phyloP scores from a whole-genome alignment of 2,888 invertebrate genomes.

The Gerris lacustris region DNA sequence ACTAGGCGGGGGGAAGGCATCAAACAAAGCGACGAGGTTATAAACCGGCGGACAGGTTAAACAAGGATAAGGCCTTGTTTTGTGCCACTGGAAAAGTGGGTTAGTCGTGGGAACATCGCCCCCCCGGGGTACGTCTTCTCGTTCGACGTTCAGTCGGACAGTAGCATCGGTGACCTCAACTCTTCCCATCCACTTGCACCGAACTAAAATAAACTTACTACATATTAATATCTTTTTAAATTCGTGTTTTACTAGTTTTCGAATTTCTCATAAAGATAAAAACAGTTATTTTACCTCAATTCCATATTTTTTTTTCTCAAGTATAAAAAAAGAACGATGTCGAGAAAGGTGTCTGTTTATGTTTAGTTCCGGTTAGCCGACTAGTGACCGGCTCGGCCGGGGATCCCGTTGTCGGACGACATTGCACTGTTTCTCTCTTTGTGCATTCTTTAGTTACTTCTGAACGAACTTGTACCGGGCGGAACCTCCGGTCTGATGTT shows the following conservation, averaged over 20 bases:
- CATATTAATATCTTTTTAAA: not conserved
- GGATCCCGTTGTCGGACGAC: not conserved
- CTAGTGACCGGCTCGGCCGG: not conserved
- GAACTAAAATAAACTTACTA: too few relatives aligned
- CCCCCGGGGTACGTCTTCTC: not conserved
- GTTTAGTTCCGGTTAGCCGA: constrained; percentile 7
- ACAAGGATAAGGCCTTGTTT: not conserved
- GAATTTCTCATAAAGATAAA: not conserved
- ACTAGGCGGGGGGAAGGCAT: not conserved
- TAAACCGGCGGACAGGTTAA: not conserved
- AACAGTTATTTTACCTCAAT: not conserved
- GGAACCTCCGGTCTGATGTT: too few relatives aligned
- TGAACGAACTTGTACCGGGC: too few relatives aligned
- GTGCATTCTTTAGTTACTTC: too few relatives aligned
- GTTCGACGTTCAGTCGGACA: not conserved
- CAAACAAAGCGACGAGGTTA: not conserved
- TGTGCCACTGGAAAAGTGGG: not conserved
- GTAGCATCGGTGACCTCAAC: not conserved
- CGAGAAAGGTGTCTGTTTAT: not conserved
- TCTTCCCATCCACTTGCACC: too few relatives aligned
- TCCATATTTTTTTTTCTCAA: not conserved
- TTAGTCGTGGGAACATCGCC: not conserved
- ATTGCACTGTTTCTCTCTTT: too few relatives aligned
- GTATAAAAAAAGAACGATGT: not conserved
- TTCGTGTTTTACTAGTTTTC: not conserved